phyloP scores from a whole-genome alignment of 2,888 invertebrate species.

The Magallana nippona region DNA sequence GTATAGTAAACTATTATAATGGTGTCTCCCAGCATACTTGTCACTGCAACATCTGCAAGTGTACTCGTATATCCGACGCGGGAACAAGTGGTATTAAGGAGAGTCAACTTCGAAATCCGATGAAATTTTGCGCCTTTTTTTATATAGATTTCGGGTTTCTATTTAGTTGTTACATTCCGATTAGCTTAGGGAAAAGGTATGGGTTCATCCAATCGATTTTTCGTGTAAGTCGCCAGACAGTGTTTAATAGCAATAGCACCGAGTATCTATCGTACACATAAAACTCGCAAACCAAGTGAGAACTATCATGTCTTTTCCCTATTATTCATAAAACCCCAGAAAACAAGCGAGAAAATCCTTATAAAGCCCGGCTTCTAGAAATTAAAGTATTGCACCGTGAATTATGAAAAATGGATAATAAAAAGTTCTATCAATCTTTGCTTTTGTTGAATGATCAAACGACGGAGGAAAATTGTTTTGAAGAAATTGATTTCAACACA shows the following conservation, averaged over 20 bases:
- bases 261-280: too few relatives aligned
- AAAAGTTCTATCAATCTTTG: conserved; percentile 35
- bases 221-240: background rate
- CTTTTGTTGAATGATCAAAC: conserved; percentile 26
- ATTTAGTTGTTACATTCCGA: background rate
- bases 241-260: background rate
- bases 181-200: background rate
- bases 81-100: conserved; percentile 12
- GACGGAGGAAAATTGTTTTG: conserved; percentile 31
- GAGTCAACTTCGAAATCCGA: background rate
- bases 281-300: too few relatives aligned
- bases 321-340: conserved; percentile 17
- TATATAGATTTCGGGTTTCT: background rate
- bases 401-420: conserved; percentile 35
- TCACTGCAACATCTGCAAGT: conserved; percentile 12
- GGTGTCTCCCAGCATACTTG: background rate
- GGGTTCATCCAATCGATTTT: background rate
- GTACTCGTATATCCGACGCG: conserved; percentile 23
- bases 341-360: conserved; percentile 27
- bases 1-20: background rate
- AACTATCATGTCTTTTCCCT: background rate
- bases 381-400: conserved; percentile 22
- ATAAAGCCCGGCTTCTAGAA: background rate
- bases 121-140: background rate
- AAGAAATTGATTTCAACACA: conserved; percentile 41